Base-by-base conservation (phyloP, 2,797 vertebrate species). In the Anniella stebbinsi region DNA sequence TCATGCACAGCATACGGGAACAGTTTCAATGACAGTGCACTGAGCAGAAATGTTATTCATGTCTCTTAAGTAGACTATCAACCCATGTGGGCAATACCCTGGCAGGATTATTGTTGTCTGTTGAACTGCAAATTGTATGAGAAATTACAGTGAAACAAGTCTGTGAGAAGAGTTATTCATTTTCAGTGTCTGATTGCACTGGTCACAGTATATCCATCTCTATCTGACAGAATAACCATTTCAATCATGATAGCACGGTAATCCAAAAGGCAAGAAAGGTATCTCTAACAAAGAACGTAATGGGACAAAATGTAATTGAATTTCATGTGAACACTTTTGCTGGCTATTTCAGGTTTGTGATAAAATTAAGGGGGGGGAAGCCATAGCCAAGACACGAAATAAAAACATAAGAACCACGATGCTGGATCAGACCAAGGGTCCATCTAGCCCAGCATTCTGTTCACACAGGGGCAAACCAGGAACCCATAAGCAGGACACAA, bases 51-150 rank as follows among this genome's bases (percentile, higher is more conserved):
- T 91, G 93, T 92, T 92, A 91, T 89, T 88, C 51, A 57, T 88
- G 13, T 93, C 91, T 94, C 51, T 1, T 77, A 94, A 91, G 89
- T 48, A 41, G 89, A 63, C 13, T 60, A 80, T 63, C 92, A 92
- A 93, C 91, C 91, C 91, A 89, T 91, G 75, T 0, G 0, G 89
- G 87, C 87, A 83, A 63, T 21, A 80, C 70, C 72, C 60, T 93
- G 86, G 83, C 85, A 88, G 82, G 93, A 80, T 83, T 91, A 91
- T 94, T 93, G 94, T 95, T 94, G 89, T 92, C 90, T 93, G 91
- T 48, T 92, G 89, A 95, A 86, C 92, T 92, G 92, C 87, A 90
- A 95, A 93, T 78, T 89, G 92, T 54, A 89, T 1, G 92, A 78
- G 92, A 70, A 92, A 90, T 88, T 86, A 87, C 18, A 87, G 73